Evolutionary conservation across 2,113 vertebrate species (phyloP).

Genomic region (Psettodes erumei): DNA sequence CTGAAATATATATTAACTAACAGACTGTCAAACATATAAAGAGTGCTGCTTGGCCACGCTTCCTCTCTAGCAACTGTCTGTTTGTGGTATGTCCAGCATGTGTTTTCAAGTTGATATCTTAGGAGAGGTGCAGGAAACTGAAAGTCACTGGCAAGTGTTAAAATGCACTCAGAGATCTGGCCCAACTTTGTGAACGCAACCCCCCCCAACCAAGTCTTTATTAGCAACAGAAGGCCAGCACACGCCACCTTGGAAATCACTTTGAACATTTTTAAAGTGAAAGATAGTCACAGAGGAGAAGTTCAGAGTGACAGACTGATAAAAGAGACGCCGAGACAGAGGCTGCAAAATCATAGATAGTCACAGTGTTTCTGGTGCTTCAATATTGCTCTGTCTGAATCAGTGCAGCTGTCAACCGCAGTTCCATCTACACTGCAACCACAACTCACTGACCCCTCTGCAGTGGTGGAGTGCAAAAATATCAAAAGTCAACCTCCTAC

Average conservation of each 20-base stretch:
- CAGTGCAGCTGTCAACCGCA: conserved; percentile 5
- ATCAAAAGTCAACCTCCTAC: not conserved
- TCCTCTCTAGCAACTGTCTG: conserved; percentile 48
- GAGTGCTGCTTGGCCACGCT: conserved; percentile 15
- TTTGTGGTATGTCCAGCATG: conserved; percentile 30
- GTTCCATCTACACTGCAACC: not conserved
- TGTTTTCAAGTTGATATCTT: conserved; percentile 46
- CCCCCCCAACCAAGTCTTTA: conserved; percentile 75
- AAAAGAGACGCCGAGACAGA: conserved; percentile 16
- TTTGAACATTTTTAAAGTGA: conserved; percentile 41
- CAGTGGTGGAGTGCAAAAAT: not conserved
- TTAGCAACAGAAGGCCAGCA: conserved; percentile 79
- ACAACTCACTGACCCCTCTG: not conserved
- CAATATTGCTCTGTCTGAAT: not conserved
- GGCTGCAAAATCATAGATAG: conserved; percentile 45
- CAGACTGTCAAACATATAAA: conserved; percentile 39
- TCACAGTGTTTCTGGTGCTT: conserved; percentile 29
- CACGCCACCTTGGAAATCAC: conserved; percentile 67
- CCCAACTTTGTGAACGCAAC: conserved; percentile 34
- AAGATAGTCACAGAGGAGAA: conserved; percentile 35
- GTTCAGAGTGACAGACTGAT: conserved; percentile 37
- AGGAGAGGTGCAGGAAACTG: conserved; percentile 35
- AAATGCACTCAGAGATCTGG: conserved; percentile 60
- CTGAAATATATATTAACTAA: conserved; percentile 43
- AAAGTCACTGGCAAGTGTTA: conserved; percentile 59